Conservation (phyloP, 2,113 vertebrate species). For the Anolis sagrei region DNA sequence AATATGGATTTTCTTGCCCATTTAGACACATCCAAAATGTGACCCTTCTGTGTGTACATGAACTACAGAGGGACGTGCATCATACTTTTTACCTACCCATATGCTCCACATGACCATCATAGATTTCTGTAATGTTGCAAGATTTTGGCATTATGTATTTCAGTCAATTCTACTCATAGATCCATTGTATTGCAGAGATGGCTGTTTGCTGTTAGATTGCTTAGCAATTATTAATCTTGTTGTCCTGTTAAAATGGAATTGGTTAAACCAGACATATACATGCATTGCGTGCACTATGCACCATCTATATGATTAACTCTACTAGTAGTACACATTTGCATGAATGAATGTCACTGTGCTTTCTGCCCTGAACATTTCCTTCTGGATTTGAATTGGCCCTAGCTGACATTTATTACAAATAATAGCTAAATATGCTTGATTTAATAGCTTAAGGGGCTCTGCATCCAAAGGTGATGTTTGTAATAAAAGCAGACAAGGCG, state of each 20-base stretch:
- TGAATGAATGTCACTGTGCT: conserved; percentile 84
- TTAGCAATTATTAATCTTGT: conserved; percentile 62
- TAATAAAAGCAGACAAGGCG: conserved; percentile 79
- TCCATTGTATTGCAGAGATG: conserved; percentile 47
- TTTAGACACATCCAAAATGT: background rate
- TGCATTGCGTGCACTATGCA: conserved; percentile 63
- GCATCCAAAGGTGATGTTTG: conserved; percentile 78
- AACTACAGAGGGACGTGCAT: background rate
- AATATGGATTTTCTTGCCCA: no score
- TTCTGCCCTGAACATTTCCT: conserved; percentile 80
- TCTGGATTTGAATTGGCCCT: conserved; percentile 76
- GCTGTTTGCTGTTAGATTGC: conserved; percentile 65
- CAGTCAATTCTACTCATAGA: conserved; percentile 53
- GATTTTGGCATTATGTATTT: conserved; percentile 38
- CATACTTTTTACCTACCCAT: background rate
- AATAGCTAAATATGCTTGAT: conserved; percentile 85
- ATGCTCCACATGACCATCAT: background rate
- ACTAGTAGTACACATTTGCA: conserved; percentile 79
- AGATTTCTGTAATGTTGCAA: conserved; percentile 21
- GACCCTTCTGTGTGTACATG: background rate
- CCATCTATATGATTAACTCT: conserved; percentile 78
- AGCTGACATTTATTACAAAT: conserved; percentile 86
- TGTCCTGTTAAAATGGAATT: conserved; percentile 67
- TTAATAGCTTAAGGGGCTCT: conserved; percentile 74
- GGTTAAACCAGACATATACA: conserved; percentile 72